Evolutionary conservation across 2,797 vertebrate genomes (phyloP).

Genomic region (Eulemur mongoz): DNA sequence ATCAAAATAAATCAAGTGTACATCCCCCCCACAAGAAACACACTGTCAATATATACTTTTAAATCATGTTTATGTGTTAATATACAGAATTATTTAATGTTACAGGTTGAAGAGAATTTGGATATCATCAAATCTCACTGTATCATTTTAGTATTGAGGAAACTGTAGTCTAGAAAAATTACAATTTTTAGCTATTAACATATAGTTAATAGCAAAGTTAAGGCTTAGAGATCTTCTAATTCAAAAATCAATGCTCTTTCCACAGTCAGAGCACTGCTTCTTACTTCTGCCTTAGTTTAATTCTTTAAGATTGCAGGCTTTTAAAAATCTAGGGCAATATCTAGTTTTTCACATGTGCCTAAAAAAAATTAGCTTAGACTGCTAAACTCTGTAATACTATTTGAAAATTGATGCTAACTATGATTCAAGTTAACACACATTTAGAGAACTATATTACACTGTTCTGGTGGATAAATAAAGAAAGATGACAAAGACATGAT

Average conservation of each 20-base stretch:
- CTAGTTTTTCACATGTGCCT: not conserved
- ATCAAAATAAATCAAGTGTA: not conserved
- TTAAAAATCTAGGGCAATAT: not conserved
- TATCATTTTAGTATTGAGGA: not conserved
- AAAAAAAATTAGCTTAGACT: not conserved
- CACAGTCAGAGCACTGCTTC: not conserved
- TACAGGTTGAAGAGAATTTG: not conserved
- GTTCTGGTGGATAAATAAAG: not conserved
- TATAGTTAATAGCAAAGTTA: not conserved
- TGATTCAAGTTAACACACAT: not conserved
- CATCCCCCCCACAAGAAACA: not conserved
- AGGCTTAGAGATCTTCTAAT: not conserved
- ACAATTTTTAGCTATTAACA: not conserved
- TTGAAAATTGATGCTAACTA: not conserved
- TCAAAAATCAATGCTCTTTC: not conserved
- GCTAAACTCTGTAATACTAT: not conserved
- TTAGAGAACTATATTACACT: not conserved
- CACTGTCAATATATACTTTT: not conserved
- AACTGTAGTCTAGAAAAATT: not conserved
- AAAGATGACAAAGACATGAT: not conserved
- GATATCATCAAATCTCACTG: not conserved
- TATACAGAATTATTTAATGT: not conserved
- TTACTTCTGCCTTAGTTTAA: not conserved
- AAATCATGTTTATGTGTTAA: not conserved
- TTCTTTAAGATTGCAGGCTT: not conserved